Base-by-base conservation (phyloP, 64 coral and sea anemone species). In the Stichodactyla mertensii region DNA sequence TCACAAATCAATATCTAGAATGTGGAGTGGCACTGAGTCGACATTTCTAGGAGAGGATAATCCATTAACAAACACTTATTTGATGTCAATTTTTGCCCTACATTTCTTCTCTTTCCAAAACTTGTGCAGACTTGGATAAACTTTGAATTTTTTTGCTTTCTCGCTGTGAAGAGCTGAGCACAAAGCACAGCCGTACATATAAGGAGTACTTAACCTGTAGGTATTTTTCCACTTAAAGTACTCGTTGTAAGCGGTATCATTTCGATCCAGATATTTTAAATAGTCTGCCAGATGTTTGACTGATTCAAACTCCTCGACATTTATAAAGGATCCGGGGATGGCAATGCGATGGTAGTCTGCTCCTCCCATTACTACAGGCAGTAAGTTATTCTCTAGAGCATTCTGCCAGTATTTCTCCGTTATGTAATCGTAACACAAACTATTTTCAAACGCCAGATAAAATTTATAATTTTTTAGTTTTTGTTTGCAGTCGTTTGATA, bases 361-460 rank as follows among this genome's bases (percentile, higher is more conserved):
- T 16, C 87, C 87, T 66, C 91, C 91, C 82, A 93, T 78, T 8
- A 93, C 91, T 12, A 93, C 20, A 23, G 91, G 91, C 0, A 93
- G 22, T 11, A 92, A n/a, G 0, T 77, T 79, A 54, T 92, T 92
- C 19, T 87, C 90, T 20, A 92, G 20, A 6, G 90, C 85, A 14
- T 87, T 87, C 51, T 87, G 52, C 90, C 90, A 92, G 51, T 92
- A 92, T 31, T 92, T 92, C 22, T 92, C 90, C 4, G 90, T 87
- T 45, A 92, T 83, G 14, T 92, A 92, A 31, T 92, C 90, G 7
- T 82, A 1, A 19, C 90, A 87, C 12, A 82, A 55, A 10, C 85
- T 81, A 20, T 92, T 92, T 85, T 92, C 91, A 92, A 92, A 92
- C 7, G 91, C 82, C 14, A 92, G 26, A 16, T 92, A 88, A 51